Evolutionary conservation across 1,140 invertebrate species (phyloP).

Genomic region (Goniozus legneri): DNA sequence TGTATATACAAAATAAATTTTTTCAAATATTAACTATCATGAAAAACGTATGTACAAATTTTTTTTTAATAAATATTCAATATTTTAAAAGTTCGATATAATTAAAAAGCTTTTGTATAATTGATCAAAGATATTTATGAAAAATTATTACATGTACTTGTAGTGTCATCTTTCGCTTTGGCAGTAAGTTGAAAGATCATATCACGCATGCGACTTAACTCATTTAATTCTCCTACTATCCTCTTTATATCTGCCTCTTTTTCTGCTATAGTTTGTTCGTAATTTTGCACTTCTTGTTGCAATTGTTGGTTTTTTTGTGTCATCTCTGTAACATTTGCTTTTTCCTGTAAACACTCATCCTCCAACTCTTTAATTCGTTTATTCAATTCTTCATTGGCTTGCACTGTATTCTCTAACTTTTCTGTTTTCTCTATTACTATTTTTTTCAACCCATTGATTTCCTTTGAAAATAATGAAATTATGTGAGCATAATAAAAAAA

Average conservation of each 20-base stretch:
- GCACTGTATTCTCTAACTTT: background rate
- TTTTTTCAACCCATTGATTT: slow-evolving; percentile 36
- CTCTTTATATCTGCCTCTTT: slow-evolving; percentile 34
- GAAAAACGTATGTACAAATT: too few species aligned
- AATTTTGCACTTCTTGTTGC: slow-evolving; percentile 24
- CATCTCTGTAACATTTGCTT: slow-evolving; percentile 23
- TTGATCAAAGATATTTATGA: too few species aligned
- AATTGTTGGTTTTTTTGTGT: slow-evolving; percentile 35
- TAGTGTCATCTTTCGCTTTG: slow-evolving; percentile 36
- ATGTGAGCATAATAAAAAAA: too few species aligned
- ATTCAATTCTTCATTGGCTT: slow-evolving; percentile 12
- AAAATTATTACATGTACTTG: too few species aligned
- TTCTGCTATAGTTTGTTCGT: slow-evolving; percentile 33
- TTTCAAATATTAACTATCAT: too few species aligned
- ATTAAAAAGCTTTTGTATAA: background rate
- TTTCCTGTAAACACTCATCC: slow-evolving; percentile 13
- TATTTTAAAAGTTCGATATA: too few species aligned
- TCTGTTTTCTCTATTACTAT: slow-evolving; percentile 38
- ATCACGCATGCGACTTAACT: slow-evolving; percentile 42
- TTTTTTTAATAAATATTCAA: too few species aligned
- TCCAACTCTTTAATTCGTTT: slow-evolving; percentile 29
- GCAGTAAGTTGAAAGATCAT: slow-evolving; percentile 44
- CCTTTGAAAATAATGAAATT: slow-evolving; percentile 28
- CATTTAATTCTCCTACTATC: slow-evolving; percentile 30
- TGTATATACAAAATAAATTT: too few species aligned